phyloP scores from a whole-genome alignment of 1,140 invertebrate genomes.

The Eumeta japonica region DNA sequence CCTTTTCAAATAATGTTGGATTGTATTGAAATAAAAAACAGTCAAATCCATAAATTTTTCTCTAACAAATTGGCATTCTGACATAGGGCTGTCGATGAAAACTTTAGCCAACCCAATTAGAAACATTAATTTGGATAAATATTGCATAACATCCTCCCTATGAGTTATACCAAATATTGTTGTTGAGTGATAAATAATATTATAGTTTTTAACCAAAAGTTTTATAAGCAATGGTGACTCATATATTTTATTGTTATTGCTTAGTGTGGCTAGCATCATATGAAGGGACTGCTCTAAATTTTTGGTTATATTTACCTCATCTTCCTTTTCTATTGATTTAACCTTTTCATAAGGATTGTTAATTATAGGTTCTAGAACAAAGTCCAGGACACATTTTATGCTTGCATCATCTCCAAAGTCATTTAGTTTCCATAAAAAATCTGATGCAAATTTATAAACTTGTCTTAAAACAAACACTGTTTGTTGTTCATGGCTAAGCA shows the following conservation, averaged over 20 bases:
- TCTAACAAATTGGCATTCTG: conserved; percentile 15
- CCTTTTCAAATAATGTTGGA: conserved; percentile 24
- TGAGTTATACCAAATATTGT: conserved; percentile 26
- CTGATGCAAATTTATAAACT: conserved; percentile 36
- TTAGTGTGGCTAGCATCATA: conserved; percentile 27
- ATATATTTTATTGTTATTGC: conserved; percentile 20
- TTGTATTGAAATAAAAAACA: conserved; percentile 33
- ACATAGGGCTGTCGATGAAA: conserved; percentile 24
- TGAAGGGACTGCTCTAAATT: conserved; percentile 32
- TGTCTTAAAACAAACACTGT: conserved; percentile 41
- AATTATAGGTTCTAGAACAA: conserved; percentile 24
- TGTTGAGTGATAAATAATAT: conserved; percentile 21
- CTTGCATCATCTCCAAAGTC: conserved; percentile 22
- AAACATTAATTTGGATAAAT: conserved; percentile 29
- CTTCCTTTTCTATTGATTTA: conserved; percentile 27
- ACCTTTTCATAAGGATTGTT: conserved; percentile 26
- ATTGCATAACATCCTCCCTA: conserved; percentile 21
- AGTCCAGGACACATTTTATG: conserved; percentile 23
- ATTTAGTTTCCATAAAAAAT: conserved; percentile 38
- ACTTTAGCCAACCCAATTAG: conserved; percentile 27
- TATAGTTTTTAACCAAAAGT: conserved; percentile 23
- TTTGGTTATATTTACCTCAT: conserved; percentile 29
- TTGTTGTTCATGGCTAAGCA: conserved; percentile 26
- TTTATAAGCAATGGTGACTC: conserved; percentile 19
- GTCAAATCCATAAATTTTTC: conserved; percentile 34